Conservation (phyloP, 2,888 invertebrate genomes). For the Smittia sp. region DNA sequence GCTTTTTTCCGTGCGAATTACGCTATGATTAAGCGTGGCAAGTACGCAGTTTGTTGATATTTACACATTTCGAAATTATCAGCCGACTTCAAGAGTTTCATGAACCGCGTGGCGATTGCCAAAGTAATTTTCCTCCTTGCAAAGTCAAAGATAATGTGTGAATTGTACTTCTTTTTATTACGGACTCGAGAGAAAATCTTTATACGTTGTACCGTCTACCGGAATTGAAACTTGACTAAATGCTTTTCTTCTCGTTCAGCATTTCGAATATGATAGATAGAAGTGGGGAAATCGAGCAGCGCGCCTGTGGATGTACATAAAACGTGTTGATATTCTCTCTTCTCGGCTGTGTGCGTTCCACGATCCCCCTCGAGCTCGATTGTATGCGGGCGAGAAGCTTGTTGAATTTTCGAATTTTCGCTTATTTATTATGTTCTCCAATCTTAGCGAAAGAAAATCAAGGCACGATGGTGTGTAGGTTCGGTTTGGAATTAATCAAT, state of each 20-base stretch:
- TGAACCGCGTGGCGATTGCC: conserved; percentile 13
- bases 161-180: conserved; percentile 10
- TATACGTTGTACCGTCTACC: conserved; percentile 24
- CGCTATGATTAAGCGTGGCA: not conserved
- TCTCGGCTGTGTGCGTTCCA: conserved; percentile 23
- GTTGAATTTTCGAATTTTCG: conserved; percentile 40
- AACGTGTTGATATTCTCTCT: conserved; percentile 38
- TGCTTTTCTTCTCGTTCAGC: conserved; percentile 1
- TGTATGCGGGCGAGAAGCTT: conserved; percentile 17
- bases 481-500: not conserved
- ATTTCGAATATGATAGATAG: conserved; percentile 14
- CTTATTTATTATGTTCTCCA: conserved; percentile 32
- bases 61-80: not conserved
- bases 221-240: conserved; percentile 38
- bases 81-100: not conserved
- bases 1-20: too few relatives aligned
- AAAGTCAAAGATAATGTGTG: conserved; percentile 8
- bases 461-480: not conserved
- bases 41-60: conserved; percentile 15
- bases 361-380: not conserved
- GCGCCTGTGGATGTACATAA: conserved; percentile 13
- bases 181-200: not conserved
- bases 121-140: conserved; percentile 10
- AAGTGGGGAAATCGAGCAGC: conserved; percentile 29
- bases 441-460: conserved; percentile 9